These are phyloP conservation scores for Heliconius charithonia DNA, from an alignment of 2,888 invertebrate species.

Conservation along the genomic window DNA sequence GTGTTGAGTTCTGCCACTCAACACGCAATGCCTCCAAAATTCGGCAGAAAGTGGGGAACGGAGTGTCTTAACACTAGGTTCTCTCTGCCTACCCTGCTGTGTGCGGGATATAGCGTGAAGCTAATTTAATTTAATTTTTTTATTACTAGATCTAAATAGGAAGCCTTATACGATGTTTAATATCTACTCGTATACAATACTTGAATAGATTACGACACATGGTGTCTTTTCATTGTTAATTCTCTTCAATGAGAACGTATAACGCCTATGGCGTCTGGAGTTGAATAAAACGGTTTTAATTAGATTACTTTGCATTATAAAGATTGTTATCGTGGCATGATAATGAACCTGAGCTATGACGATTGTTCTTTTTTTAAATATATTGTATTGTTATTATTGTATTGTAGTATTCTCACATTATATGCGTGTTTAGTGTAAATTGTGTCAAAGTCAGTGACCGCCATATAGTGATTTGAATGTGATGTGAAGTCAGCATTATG, in stretches of 20 bases:
- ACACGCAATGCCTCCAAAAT: no score
- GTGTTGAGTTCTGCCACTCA: no score
- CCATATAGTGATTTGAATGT: background rate
- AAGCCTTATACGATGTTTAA: background rate
- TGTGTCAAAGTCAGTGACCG: slow-evolving; percentile 40
- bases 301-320: slow-evolving; percentile 27
- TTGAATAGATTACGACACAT: slow-evolving; percentile 4
- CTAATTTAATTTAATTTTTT: no score
- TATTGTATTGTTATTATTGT: slow-evolving; percentile 18
- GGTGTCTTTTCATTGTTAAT: slow-evolving; percentile 2
- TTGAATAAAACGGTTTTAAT: slow-evolving; percentile 39
- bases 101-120: no score
- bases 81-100: no score
- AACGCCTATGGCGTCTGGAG: slow-evolving; percentile 24
- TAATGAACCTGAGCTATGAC: slow-evolving; percentile 40
- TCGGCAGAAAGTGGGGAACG: no score
- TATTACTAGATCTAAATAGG: background rate
- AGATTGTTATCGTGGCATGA: slow-evolving; percentile 37
- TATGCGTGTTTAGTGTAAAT: slow-evolving; percentile 25
- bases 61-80: no score
- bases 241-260: slow-evolving; percentile 24
- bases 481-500: background rate
- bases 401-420: slow-evolving; percentile 18
- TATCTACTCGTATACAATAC: background rate
- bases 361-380: slow-evolving; percentile 23